These are phyloP conservation scores for Drosophila pruinosa DNA, from an alignment of 1,140 invertebrate species.

Conservation along the genomic window DNA sequence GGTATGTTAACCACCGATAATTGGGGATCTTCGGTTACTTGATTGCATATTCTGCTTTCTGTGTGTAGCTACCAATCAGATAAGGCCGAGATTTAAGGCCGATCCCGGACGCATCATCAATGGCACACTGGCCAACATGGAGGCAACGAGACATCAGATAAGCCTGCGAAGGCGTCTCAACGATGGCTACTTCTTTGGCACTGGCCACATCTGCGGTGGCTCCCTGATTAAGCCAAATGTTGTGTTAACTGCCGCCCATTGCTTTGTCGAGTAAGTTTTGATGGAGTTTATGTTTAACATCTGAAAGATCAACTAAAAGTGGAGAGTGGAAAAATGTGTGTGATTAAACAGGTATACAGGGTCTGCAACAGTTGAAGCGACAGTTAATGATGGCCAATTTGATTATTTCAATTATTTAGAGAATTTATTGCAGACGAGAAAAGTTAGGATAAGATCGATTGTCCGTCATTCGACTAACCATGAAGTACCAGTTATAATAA, in stretches of 20 bases:
- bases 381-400: no score
- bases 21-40: not conserved
- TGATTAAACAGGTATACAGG: no score
- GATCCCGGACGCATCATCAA: slow-evolving; percentile 72
- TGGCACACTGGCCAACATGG: slow-evolving; percentile 58
- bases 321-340: no score
- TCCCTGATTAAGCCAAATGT: slow-evolving; percentile 72
- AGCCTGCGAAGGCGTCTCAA: slow-evolving; percentile 59
- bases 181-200: slow-evolving; percentile 73
- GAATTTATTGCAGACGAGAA: no score
- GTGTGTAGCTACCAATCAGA: not conserved
- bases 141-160: slow-evolving; percentile 75
- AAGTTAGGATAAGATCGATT: no score
- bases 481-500: no score
- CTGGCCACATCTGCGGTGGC: slow-evolving; percentile 81
- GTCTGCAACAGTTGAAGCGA: no score
- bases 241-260: slow-evolving; percentile 83
- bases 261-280: slow-evolving; percentile 83
- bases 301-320: no score
- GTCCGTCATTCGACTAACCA: no score
- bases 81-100: slow-evolving; percentile 43
- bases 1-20: slow-evolving; percentile 3
- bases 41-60: no score
- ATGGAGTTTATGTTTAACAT: no score
- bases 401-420: no score